phyloP scores from a whole-genome alignment of 2,797 vertebrate species.

The Sebastiscus tertius region DNA sequence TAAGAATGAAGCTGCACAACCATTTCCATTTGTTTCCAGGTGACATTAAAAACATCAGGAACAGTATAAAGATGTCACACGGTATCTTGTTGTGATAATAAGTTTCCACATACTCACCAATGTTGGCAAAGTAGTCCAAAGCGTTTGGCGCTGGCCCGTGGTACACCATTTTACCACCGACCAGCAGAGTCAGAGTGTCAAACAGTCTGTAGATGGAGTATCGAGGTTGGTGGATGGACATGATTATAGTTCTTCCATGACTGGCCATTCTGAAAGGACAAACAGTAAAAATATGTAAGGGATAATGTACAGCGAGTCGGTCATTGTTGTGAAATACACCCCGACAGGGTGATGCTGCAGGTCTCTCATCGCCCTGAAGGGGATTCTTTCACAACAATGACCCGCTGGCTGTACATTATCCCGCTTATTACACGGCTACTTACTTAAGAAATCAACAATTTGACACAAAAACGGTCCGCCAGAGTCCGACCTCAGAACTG shows the following conservation, averaged over 20 bases:
- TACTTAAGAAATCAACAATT: too few relatives aligned
- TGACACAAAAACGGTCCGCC: too few relatives aligned
- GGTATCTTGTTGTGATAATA: neutral
- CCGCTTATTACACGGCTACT: too few relatives aligned
- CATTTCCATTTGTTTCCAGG: neutral
- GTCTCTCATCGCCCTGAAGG: too few relatives aligned
- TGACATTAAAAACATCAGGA: neutral
- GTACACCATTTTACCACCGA: conserved; percentile 88
- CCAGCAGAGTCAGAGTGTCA: conserved; percentile 89
- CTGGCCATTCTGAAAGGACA: conserved; percentile 86
- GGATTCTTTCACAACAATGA: too few relatives aligned
- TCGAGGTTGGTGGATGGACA: conserved; percentile 96
- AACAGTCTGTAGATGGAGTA: conserved; percentile 95
- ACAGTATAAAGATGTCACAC: neutral
- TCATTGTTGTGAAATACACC: too few relatives aligned
- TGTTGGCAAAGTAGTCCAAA: conserved; percentile 86
- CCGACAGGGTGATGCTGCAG: too few relatives aligned
- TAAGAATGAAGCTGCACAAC: neutral
- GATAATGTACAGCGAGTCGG: too few relatives aligned
- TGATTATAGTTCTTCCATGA: conserved; percentile 90
- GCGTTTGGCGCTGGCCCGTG: conserved; percentile 87
- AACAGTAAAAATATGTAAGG: neutral
- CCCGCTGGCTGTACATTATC: too few relatives aligned
- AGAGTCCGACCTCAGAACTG: too few relatives aligned
- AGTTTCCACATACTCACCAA: conserved; percentile 77